Evolutionary conservation across 1,140 invertebrate genomes (phyloP), one percentile per base, ranked within the genome.

Genomic region (Trachymyrmex cornetzi): DNA sequence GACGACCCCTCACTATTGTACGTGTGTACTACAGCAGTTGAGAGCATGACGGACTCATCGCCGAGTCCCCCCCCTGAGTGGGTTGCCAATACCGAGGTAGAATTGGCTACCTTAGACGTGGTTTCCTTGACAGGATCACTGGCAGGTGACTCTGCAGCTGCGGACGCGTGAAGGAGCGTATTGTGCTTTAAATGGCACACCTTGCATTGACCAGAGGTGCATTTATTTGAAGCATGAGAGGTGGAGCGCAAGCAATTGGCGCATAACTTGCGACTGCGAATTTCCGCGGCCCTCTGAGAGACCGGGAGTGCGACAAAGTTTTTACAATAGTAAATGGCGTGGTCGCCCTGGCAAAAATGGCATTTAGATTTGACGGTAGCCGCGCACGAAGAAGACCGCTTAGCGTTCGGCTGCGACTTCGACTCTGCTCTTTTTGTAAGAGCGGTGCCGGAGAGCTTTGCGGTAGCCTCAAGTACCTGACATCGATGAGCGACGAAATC

Each of bases 121-220:
- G 0, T 6, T 34, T 34, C 30, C 30, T 34, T 34, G 6, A 6
- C 4, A 0, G 5, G 4, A 16, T 19, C n/a, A 7, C 9, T 9
- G 0, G 6, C 9, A 0, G 53, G n/a, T 16, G 53, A 0, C 0
- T 5, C 14, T 0, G 55, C 55, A 0, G 4, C 16, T 3, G 34
- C 5, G 0, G 34, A 7, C 34, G 6, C 2, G 5, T 57, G 55
- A 7, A 57, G 19, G 0, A 57, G 55, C 0, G 4, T n/a, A 5
- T 57, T 57, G 19, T 57, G 55, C 6, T 57, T 57, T 7, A 1
- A n/a, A 1, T n/a, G 19, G 2, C 55, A 57, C 3, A 22, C 6
- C 19, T 9, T n/a, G 19, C 53, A 55, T 7, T n/a, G n/a, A 7
- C 19, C 55, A 0, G n/a, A 57, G 0, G 55, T n/a, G 19, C n/a